Conservation (phyloP, 2,888 invertebrate species). For the Pterostichus niger region DNA sequence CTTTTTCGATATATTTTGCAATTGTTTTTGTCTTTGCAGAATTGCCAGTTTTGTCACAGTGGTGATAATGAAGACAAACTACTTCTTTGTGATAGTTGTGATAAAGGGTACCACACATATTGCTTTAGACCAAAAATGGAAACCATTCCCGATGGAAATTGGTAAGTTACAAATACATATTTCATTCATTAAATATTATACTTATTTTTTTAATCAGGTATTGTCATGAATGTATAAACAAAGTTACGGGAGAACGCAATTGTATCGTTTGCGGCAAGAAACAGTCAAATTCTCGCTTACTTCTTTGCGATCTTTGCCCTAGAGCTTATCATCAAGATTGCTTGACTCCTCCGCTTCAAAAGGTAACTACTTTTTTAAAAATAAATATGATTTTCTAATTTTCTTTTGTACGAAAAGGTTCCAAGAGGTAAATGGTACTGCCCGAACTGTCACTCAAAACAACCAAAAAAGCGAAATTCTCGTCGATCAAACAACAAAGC, state of each 20-base stretch:
- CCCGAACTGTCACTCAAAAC: slow-evolving; percentile 90
- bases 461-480: slow-evolving; percentile 84
- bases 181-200: slow-evolving; percentile 29
- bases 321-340: slow-evolving; percentile 96
- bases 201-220: slow-evolving; percentile 81
- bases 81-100: slow-evolving; percentile 97
- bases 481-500: slow-evolving; percentile 82
- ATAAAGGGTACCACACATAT: slow-evolving; percentile 98
- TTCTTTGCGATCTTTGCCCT: slow-evolving; percentile 94
- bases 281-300: slow-evolving; percentile 81
- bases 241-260: slow-evolving; percentile 94
- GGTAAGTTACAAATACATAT: slow-evolving; percentile 81
- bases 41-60: slow-evolving; percentile 97
- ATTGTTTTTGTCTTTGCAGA: slow-evolving; percentile 80
- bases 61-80: slow-evolving; percentile 98
- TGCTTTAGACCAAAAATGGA: slow-evolving; percentile 99
- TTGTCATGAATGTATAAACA: slow-evolving; percentile 96
- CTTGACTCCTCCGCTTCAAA: slow-evolving; percentile 91
- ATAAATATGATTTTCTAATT: neutral
- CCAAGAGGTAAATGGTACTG: slow-evolving; percentile 95
- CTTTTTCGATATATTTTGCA: neutral
- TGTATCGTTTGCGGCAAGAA: slow-evolving; percentile 96
- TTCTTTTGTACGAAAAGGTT: slow-evolving; percentile 77
- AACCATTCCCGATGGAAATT: slow-evolving; percentile 97
- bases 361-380: slow-evolving; percentile 77